phyloP scores from a whole-genome alignment of 2,113 vertebrate species.

The Pedionomus torquatus region DNA sequence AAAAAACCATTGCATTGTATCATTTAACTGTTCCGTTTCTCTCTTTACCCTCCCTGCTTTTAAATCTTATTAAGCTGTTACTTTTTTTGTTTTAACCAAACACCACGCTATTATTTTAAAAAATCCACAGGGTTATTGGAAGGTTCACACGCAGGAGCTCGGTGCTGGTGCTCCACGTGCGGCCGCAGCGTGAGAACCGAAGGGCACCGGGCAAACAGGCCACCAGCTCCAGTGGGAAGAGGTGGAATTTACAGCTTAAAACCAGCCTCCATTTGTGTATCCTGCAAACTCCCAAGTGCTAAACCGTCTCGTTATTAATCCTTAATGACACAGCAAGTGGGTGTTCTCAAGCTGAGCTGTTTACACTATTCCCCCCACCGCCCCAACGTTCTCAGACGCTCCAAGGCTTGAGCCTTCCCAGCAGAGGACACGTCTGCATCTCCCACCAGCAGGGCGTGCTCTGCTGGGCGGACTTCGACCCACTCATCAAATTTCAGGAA shows the following conservation, averaged over 20 bases:
- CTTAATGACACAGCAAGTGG: neutral
- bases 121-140: neutral
- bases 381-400: neutral
- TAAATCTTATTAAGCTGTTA: neutral
- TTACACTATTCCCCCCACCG: fast-evolving
- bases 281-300: neutral
- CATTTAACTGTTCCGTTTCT: neutral
- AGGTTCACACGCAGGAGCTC: fast-evolving
- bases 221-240: neutral
- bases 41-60: neutral
- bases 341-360: fast-evolving
- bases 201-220: neutral
- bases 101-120: fast-evolving
- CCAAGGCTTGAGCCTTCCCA: fast-evolving
- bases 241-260: neutral
- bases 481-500: neutral
- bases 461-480: fast-evolving
- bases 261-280: neutral
- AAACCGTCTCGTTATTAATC: neutral
- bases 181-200: neutral
- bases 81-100: neutral
- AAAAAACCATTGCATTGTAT: neutral
- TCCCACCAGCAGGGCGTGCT: neutral
- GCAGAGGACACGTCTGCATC: neutral
- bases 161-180: neutral